phyloP scores from a whole-genome alignment of 92 coral and sea anemone species.

The Epizoanthus illoricatus region DNA sequence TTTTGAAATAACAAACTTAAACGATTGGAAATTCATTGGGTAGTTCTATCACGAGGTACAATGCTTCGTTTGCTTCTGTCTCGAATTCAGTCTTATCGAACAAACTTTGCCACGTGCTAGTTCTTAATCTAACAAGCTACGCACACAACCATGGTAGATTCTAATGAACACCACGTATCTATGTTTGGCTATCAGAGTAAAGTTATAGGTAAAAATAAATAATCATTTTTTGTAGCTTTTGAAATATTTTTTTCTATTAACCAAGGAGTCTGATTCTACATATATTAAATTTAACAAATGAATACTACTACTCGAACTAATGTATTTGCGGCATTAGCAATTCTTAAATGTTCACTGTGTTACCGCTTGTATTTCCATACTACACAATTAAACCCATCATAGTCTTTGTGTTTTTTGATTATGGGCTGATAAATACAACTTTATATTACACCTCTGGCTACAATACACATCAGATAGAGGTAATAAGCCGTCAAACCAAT shows the following conservation, averaged over 20 bases:
- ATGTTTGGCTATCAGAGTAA: constrained; percentile 18
- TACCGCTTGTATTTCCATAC: not conserved
- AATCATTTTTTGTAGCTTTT: not conserved
- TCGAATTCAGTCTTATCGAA: not conserved
- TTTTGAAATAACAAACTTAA: not conserved
- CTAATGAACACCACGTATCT: constrained; percentile 16
- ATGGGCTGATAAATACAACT: not conserved
- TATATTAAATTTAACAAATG: not conserved
- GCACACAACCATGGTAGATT: not conserved
- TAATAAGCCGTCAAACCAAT: constrained; percentile 9
- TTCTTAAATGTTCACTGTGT: not conserved
- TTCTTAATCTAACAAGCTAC: not conserved
- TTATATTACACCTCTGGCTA: not conserved
- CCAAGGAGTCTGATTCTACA: not conserved
- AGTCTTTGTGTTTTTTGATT: not conserved
- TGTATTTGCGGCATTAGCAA: not conserved
- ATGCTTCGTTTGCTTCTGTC: constrained; percentile 3
- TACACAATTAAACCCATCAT: not conserved
- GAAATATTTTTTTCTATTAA: not conserved
- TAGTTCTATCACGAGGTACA: not conserved
- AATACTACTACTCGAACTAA: not conserved
- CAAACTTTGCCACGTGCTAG: constrained; percentile 14
- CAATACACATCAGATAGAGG: not conserved
- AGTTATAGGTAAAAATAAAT: constrained; percentile 2
- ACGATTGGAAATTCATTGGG: not conserved